phyloP scores from a whole-genome alignment of 2,113 vertebrate genomes.

The Dicaeum eximium region DNA sequence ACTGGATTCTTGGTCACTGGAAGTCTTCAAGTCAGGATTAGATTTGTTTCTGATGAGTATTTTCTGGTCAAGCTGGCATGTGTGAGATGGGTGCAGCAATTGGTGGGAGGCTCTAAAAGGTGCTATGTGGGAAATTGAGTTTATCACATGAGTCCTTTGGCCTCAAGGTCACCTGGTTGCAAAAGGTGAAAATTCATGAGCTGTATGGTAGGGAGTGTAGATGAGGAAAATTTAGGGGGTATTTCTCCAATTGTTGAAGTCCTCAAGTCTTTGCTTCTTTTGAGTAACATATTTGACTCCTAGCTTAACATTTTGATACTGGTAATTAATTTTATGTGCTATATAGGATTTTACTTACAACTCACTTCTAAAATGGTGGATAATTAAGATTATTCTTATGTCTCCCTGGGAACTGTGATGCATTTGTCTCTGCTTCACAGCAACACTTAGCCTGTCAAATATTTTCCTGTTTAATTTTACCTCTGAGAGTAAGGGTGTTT shows the following conservation, averaged over 20 bases:
- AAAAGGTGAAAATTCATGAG: not conserved
- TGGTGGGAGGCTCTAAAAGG: not conserved
- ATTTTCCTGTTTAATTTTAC: not conserved
- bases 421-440: not conserved
- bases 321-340: not conserved
- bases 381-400: not conserved
- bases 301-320: not conserved
- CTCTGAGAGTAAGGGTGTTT: not conserved
- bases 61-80: not conserved
- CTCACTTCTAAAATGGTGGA: not conserved
- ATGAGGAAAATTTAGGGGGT: not conserved
- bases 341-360: not conserved
- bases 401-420: not conserved
- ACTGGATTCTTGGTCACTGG: not conserved
- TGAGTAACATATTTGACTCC: not conserved
- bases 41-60: not conserved
- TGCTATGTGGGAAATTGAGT: not conserved
- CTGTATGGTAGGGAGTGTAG: fast-evolving
- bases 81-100: not conserved
- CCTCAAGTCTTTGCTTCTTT: not conserved
- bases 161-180: not conserved
- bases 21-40: not conserved
- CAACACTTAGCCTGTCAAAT: not conserved
- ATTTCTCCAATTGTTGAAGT: not conserved
- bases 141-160: not conserved